These are phyloP conservation scores for Heliangelus exortis DNA, from an alignment of 2,797 vertebrate genomes.

Conservation along the genomic window DNA sequence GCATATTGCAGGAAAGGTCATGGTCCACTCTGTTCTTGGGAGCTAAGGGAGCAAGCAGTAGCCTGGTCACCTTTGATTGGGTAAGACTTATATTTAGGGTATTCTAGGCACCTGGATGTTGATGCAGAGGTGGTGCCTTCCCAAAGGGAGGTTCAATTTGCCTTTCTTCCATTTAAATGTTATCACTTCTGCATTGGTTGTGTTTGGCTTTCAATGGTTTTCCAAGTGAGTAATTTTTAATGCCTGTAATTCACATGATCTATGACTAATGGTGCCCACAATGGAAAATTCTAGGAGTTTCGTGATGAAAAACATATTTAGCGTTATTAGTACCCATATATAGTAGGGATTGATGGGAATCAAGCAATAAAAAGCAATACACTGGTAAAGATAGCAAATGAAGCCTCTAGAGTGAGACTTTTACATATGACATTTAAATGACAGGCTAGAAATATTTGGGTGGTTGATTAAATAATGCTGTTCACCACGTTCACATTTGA, in stretches of 20 bases:
- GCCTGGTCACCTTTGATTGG: not conserved
- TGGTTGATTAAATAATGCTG: not conserved
- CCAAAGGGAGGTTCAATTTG: not conserved
- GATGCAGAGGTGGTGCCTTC: not conserved
- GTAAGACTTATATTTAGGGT: not conserved
- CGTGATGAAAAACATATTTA: constrained; percentile 34
- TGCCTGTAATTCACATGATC: constrained; percentile 52
- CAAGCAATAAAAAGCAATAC: not conserved
- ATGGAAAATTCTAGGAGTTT: constrained; percentile 49
- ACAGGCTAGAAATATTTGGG: not conserved
- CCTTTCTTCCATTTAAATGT: not conserved
- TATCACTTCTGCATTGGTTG: not conserved
- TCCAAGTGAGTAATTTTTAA: constrained; percentile 59
- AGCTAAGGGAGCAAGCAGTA: not conserved
- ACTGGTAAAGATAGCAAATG: constrained; percentile 6
- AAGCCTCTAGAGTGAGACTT: not conserved
- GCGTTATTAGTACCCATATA: constrained; percentile 23
- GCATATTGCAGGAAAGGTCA: not conserved
- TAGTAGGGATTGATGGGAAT: not conserved
- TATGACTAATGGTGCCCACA: constrained; percentile 54
- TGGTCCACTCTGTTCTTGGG: not conserved
- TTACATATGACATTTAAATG: constrained; percentile 32
- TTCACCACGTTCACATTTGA: not conserved
- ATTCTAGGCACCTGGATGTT: not conserved
- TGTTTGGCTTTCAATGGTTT: not conserved